Evolutionary conservation across 2,113 vertebrate species (phyloP), one percentile per base, ranked within the genome.

Genomic region (Leptobrachium ailaonicum): DNA sequence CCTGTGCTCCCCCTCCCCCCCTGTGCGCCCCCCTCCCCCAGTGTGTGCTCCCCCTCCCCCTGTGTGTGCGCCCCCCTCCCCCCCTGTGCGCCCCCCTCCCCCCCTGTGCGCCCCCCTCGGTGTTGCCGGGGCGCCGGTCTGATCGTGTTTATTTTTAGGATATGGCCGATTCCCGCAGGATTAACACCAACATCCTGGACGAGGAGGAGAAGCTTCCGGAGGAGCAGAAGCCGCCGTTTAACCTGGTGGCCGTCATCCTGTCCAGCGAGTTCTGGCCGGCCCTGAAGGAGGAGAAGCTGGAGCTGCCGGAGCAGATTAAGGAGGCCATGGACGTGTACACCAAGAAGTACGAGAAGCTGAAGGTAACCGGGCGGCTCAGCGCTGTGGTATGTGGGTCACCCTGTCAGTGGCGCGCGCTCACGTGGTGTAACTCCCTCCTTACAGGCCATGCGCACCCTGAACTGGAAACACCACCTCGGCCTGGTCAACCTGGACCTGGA

Each of bases 211-310:
- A 94, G 82, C 91, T 97, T 32, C 90, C 92, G 0, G 89, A 92
- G 60, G 95, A 96, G 66, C 95, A 97, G 85, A 92, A 90, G 87
- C 94, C 95, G 0, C 91, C 92, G 0, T 92, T 98, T 40, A 88
- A 91, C 32, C 93, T 99, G 0, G 94, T 95, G 0, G 93, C 97
- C 0, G 94, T 98, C 79, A 97, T 99, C 86, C 89, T 99, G 41
- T 99, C 96, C 0, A 97, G 96, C 0, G 98, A 99, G 92, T 99
- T 99, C 89, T 99, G 98, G 98, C 98, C 98, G 0, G 89, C 94
- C 0, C 94, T 99, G 71, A 99, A 99, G 86, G 98, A 98, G 50
- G 98, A 99, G 91, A 99, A 98, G 87, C 91, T 99, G 80, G 97
- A 99, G 87, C 93, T 99, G 2, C 98, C 97, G 0, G 90, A 93